Conservation (phyloP, 2,888 invertebrate genomes). For the Heliconius charithonia region DNA sequence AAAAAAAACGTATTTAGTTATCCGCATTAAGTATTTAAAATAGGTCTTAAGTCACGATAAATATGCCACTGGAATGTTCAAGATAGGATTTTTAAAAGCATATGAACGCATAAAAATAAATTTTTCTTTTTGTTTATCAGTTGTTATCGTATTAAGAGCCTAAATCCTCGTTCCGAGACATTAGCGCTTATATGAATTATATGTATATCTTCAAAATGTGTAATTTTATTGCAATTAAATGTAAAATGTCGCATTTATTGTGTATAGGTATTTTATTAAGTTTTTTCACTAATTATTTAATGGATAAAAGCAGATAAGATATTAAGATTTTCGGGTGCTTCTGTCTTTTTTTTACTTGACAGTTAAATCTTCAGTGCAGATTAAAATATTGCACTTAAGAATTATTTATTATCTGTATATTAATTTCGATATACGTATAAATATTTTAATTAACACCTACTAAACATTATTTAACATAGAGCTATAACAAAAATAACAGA, state of each 20-base stretch:
- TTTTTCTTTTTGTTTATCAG: conserved; percentile 30
- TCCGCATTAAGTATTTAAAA: conserved; percentile 17
- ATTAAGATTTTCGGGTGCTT: background rate
- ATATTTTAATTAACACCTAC: conserved; percentile 15
- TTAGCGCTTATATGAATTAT: conserved; percentile 30
- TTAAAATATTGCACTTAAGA: conserved; percentile 3
- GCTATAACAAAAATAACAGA: background rate
- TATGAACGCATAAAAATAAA: conserved; percentile 27
- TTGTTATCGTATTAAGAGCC: conserved; percentile 33
- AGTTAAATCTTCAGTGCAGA: background rate
- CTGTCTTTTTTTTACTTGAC: conserved; percentile 17
- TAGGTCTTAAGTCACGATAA: conserved; percentile 17
- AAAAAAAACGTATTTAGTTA: conserved; percentile 8
- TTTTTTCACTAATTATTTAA: conserved; percentile 20
- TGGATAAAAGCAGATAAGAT: conserved; percentile 15
- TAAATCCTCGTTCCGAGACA: conserved; percentile 36
- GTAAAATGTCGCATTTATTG: conserved; percentile 32
- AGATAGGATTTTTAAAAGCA: conserved; percentile 37
- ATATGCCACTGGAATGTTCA: conserved; percentile 19
- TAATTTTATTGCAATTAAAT: conserved; percentile 32
- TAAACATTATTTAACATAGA: conserved; percentile 2
- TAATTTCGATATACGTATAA: background rate
- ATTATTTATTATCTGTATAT: background rate
- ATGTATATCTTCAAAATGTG: conserved; percentile 26
- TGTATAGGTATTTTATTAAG: conserved; percentile 21